Conservation (phyloP, 2,888 invertebrate genomes). For the Callimorpha dominula region DNA sequence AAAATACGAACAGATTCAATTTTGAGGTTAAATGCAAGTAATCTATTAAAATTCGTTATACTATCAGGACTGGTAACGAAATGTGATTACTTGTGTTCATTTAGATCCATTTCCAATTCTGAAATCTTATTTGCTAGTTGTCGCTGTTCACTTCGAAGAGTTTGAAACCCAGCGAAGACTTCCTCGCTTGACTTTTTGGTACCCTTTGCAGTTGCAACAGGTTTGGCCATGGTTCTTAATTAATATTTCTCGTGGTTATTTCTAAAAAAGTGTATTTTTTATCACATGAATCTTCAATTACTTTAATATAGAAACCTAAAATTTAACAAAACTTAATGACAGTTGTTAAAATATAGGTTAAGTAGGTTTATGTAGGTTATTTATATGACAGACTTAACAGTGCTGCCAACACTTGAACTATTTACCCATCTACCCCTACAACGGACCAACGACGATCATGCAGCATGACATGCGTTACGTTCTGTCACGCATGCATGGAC, state of each 20-base stretch:
- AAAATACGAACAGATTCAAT: conserved; percentile 9
- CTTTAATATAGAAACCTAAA: background rate
- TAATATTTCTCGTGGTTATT: background rate
- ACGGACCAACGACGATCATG: no score
- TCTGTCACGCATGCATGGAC: no score
- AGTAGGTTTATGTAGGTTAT: no score
- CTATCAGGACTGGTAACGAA: background rate
- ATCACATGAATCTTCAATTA: background rate
- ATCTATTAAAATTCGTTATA: background rate
- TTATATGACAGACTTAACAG: no score
- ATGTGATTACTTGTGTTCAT: conserved; percentile 96
- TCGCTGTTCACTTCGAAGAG: conserved; percentile 95
- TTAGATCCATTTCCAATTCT: conserved; percentile 97
- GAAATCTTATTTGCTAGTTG: conserved; percentile 94
- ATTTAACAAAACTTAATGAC: background rate
- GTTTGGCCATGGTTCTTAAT: conserved; percentile 65
- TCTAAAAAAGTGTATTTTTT: background rate
- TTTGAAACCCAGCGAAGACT: conserved; percentile 95
- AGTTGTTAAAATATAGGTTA: background rate
- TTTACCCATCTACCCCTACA: no score
- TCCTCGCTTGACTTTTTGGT: conserved; percentile 90
- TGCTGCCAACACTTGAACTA: no score
- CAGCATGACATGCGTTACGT: no score
- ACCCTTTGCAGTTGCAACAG: conserved; percentile 69
- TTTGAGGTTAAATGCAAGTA: conserved; percentile 11